These are phyloP conservation scores for Murina feae DNA, from an alignment of 2,113 vertebrate genomes.

Conservation along the genomic window DNA sequence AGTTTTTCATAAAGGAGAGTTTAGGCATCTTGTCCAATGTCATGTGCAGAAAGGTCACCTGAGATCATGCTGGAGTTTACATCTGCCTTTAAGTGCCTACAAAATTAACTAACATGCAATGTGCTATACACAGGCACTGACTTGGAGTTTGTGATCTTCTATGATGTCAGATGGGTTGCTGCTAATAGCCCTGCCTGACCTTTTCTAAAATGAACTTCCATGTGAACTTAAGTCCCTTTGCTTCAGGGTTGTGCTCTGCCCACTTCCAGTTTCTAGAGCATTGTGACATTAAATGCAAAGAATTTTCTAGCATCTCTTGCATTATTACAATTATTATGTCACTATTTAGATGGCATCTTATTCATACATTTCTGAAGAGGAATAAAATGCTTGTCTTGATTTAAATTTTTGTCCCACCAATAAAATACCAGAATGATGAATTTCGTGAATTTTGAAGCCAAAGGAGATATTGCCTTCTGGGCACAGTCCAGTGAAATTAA, in stretches of 20 bases:
- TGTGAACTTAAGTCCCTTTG: neutral
- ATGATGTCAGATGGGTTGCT: neutral
- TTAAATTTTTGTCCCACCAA: neutral
- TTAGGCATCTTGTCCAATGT: neutral
- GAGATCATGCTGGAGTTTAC: neutral
- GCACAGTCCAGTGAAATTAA: neutral
- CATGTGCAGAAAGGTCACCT: neutral
- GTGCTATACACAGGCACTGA: neutral
- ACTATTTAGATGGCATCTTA: neutral
- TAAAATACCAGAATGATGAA: neutral
- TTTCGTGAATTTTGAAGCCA: neutral
- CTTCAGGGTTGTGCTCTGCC: neutral
- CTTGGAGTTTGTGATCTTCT: neutral
- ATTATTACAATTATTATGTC: neutral
- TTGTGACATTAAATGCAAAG: neutral
- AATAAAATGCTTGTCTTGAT: neutral
- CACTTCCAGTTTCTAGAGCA: neutral
- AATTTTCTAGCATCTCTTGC: neutral
- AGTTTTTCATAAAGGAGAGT: neutral
- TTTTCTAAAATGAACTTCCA: neutral
- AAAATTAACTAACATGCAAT: neutral
- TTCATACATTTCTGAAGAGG: neutral
- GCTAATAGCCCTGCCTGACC: neutral
- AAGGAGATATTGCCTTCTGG: neutral
- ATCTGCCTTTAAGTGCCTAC: neutral